Evolutionary conservation across 1,140 invertebrate genomes (phyloP), one percentile per base, ranked within the genome.

Genomic region (Drosophila setifemur): DNA sequence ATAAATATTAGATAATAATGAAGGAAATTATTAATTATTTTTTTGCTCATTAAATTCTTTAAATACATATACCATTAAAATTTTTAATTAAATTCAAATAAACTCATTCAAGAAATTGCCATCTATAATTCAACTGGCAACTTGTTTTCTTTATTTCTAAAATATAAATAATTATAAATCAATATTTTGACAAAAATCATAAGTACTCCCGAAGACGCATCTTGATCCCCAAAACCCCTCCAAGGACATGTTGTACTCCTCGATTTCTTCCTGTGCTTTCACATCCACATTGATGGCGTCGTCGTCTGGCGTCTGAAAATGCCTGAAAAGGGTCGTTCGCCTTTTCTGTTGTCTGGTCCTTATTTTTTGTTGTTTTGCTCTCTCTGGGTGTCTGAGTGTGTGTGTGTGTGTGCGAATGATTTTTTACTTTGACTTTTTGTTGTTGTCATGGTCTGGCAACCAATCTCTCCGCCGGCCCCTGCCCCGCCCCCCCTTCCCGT

Each of bases 291-390:
- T 66, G 53, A 71, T 78, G 73, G n/a, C 16, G 33, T 53, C 68
- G 74, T 81, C 78, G 78, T 85, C 79, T 83, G 79, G 78, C 73
- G 73, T 57, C 69, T 77, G 55, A 57, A 64, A 70, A 70, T 50
- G 66, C 53, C 75, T 85, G 75, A 88, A 83, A 88, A 88, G 76
- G 85, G 81, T 88, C 85, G 81, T 88, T 88, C 86, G 85, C 85
- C 85, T 88, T 88, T 86, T 89, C 86, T 81, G 68, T 81, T 88
- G 79, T 85, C 85, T 85, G 79, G 81, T 72, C 57, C 68, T 69
- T 69, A 67, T 78, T 83, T n/a, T 85, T 83, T 86, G 66, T 60
- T 85, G 75, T 52, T 55, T 53, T 49, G 31, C 44, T 52, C 21
- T 50, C 33, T 1, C 19, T 35, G 2, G 11, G 9, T 29, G 7